phyloP scores from a whole-genome alignment of 2,113 vertebrate species.

The Oceanites oceanicus region DNA sequence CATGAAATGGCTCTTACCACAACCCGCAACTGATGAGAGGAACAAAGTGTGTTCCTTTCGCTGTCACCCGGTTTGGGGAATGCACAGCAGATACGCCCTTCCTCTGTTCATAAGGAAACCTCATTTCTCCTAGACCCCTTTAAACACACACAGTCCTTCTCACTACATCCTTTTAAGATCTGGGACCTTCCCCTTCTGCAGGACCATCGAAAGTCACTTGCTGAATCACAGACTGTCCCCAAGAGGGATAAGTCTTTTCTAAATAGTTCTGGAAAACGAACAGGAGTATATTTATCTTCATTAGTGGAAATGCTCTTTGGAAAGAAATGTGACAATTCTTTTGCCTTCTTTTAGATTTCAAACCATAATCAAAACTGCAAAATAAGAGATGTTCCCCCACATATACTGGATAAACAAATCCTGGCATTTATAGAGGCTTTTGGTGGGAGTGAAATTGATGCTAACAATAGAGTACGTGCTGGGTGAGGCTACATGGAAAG shows the following conservation, averaged over 20 bases:
- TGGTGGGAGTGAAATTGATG: neutral
- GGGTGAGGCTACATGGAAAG: neutral
- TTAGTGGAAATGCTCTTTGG: neutral
- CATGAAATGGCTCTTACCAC: neutral
- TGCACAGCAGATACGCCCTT: fast-evolving
- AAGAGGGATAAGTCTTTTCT: neutral
- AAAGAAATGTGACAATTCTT: neutral
- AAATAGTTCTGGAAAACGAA: neutral
- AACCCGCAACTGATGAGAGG: neutral
- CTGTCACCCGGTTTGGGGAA: neutral
- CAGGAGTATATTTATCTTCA: neutral
- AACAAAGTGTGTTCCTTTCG: neutral
- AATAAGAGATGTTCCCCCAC: neutral
- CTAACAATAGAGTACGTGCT: neutral
- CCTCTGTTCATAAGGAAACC: neutral
- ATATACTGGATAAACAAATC: neutral
- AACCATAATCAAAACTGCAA: neutral
- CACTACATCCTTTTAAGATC: neutral
- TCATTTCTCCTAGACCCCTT: neutral
- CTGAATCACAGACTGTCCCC: neutral
- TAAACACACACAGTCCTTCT: neutral
- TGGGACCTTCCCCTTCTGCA: neutral
- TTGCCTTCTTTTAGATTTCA: neutral
- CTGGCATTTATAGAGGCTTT: neutral
- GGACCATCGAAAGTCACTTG: neutral